Conservation (phyloP, 2,797 vertebrate genomes). For the Chelon labrosus region DNA sequence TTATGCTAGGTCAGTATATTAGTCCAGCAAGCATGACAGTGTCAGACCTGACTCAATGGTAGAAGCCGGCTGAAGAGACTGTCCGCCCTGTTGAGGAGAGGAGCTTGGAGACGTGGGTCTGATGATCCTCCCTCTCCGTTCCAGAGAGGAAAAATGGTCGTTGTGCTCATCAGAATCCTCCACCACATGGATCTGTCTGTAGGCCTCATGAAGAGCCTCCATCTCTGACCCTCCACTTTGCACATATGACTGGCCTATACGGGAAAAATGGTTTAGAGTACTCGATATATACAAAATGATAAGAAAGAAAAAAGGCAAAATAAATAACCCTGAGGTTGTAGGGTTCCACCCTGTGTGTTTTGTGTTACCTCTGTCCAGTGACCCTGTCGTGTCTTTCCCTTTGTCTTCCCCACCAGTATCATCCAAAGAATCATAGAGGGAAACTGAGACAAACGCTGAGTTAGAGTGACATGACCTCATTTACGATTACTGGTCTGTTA, state of each 20-base stretch:
- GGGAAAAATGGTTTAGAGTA: neutral
- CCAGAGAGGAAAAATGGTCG: neutral
- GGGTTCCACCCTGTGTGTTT: neutral
- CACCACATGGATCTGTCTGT: conserved; percentile 84
- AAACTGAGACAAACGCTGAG: conserved; percentile 75
- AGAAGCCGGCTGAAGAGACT: conserved; percentile 79
- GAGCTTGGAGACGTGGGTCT: conserved; percentile 55
- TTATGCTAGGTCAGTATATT: neutral
- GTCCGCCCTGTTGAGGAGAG: conserved; percentile 65
- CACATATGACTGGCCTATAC: conserved; percentile 72
- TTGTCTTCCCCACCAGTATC: conserved; percentile 72
- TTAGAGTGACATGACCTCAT: neutral
- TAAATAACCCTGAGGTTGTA: neutral
- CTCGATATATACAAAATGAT: neutral
- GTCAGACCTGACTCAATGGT: conserved; percentile 86
- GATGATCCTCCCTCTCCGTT: conserved; percentile 4
- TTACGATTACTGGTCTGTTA: neutral
- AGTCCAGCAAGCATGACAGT: neutral
- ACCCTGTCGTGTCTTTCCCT: conserved; percentile 23
- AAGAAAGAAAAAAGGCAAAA: neutral
- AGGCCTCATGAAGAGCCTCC: conserved; percentile 90
- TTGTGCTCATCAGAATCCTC: conserved; percentile 70
- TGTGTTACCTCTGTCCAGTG: conserved; percentile 58
- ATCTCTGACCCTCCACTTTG: conserved; percentile 89
- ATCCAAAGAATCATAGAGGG: conserved; percentile 90